A percentile compares a stretch with the other conserved stretches of the same genome.
Conservation (phyloP, 2,797 vertebrate species). For the Apodemus agrarius region DNA sequence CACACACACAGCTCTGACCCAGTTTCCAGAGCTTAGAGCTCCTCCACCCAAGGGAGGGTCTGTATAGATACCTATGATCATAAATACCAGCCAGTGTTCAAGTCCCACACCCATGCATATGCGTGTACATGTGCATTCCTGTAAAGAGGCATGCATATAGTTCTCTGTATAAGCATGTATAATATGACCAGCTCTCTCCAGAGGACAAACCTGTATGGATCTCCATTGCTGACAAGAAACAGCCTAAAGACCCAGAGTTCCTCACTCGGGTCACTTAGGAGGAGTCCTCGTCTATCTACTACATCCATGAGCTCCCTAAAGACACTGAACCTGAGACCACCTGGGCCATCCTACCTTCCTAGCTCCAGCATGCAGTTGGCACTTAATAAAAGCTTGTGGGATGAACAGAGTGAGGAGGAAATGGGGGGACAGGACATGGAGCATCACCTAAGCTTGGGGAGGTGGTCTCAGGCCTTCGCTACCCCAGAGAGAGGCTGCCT, state of each 20-base stretch:
- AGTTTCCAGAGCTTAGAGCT: background rate
- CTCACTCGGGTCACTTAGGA: background rate
- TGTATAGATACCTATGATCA: background rate
- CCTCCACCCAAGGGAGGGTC: background rate
- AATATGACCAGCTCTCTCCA: background rate
- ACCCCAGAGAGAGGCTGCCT: background rate
- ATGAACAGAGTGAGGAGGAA: background rate
- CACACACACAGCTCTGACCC: background rate
- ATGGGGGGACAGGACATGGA: background rate
- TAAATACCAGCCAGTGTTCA: background rate
- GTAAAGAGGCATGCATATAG: background rate
- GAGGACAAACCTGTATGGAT: background rate
- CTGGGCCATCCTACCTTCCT: background rate
- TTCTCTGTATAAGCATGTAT: background rate
- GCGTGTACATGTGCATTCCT: too few relatives aligned
- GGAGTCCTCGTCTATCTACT: background rate
- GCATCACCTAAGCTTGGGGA: background rate
- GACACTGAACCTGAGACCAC: background rate
- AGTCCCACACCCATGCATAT: background rate
- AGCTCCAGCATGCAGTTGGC: background rate
- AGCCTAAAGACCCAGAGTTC: background rate
- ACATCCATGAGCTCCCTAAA: background rate
- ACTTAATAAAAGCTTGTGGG: background rate
- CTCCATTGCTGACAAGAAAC: background rate
- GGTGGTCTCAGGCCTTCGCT: constrained; percentile 13